phyloP scores from a whole-genome alignment of 1,140 invertebrate species.

The Andricus grossulariae region DNA sequence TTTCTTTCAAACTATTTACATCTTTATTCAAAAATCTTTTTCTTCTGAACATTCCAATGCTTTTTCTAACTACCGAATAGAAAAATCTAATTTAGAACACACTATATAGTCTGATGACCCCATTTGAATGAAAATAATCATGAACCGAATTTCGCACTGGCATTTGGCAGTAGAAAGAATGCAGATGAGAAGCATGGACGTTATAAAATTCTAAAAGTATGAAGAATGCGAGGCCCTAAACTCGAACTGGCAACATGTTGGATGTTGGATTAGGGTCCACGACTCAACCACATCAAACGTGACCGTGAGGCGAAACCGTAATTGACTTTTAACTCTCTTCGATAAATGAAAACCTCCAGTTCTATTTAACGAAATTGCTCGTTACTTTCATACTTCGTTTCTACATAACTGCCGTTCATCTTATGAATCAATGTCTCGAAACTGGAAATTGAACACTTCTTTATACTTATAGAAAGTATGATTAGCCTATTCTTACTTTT shows the following conservation, averaged over 20 bases:
- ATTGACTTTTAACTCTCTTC: slow-evolving; percentile 21
- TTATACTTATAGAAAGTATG: not conserved
- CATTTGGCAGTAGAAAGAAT: slow-evolving; percentile 10
- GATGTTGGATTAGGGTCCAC: slow-evolving; percentile 16
- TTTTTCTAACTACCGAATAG: not conserved
- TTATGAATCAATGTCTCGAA: too few relatives aligned
- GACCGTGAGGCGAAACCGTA: not conserved
- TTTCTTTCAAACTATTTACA: not conserved
- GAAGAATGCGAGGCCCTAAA: slow-evolving; percentile 14
- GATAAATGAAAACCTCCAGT: not conserved
- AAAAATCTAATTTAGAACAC: not conserved
- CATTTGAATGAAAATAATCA: too few relatives aligned
- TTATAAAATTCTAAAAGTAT: slow-evolving; percentile 25
- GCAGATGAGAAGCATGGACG: slow-evolving; percentile 3
- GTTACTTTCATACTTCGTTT: not conserved
- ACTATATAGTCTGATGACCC: too few relatives aligned
- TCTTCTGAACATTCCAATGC: not conserved
- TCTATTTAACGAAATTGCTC: not conserved
- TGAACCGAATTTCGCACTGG: not conserved
- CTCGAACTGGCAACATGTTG: not conserved
- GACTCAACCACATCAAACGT: slow-evolving; percentile 16
- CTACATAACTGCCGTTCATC: not conserved
- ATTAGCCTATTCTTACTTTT: not conserved
- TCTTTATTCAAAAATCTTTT: not conserved
- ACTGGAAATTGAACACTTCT: too few relatives aligned